Evolutionary conservation across 2,888 invertebrate genomes (phyloP).

Genomic region (Chirona hameri): DNA sequence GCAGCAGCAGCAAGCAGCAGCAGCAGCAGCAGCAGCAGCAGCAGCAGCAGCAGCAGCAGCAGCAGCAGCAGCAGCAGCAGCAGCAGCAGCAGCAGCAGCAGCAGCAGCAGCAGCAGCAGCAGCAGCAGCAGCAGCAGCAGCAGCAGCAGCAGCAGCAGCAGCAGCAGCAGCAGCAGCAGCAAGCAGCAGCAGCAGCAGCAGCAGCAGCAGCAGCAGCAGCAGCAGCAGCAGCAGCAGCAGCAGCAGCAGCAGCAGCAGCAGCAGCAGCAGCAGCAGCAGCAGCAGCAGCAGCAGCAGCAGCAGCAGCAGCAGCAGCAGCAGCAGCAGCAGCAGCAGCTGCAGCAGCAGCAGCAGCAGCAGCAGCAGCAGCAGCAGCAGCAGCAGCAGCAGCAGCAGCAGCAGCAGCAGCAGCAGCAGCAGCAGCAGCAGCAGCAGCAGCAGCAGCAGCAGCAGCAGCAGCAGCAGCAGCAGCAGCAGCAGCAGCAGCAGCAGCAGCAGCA

Average conservation of each 20-base stretch:
- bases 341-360: background rate
- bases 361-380: background rate
- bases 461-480: conserved; percentile 32
- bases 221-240: conserved; percentile 31
- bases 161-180: conserved; percentile 13
- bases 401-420: conserved; percentile 32
- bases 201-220: conserved; percentile 30
- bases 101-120: background rate
- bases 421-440: conserved; percentile 32
- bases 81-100: background rate
- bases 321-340: conserved; percentile 8
- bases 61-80: conserved; percentile 24
- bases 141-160: conserved; percentile 29
- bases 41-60: background rate
- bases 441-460: conserved; percentile 32
- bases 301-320: background rate
- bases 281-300: conserved; percentile 25
- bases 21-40: conserved; percentile 22
- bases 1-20: too few relatives aligned
- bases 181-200: too few relatives aligned
- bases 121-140: conserved; percentile 10
- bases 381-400: conserved; percentile 31
- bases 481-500: conserved; percentile 32
- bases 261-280: conserved; percentile 30
- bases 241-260: conserved; percentile 30